Evolutionary conservation across 2,888 invertebrate species (phyloP).

Genomic region (Agrochola lota): DNA sequence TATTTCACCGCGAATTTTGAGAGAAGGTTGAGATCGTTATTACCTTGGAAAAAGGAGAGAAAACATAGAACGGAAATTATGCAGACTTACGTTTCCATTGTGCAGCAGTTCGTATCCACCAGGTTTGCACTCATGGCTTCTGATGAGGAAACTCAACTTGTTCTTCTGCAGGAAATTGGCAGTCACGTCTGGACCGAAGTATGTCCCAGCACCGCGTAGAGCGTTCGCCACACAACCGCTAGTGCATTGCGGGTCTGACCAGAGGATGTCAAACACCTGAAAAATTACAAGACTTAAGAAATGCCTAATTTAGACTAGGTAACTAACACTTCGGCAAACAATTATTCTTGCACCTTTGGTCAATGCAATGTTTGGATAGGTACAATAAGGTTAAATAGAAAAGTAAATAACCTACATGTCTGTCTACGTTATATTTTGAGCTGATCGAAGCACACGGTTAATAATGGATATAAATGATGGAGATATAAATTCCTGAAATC

Average conservation of each 20-base stretch:
- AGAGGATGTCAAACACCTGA: constrained; percentile 97
- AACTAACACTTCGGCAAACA: not conserved
- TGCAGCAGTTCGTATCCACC: constrained; percentile 97
- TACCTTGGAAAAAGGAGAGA: not conserved
- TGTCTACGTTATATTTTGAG: not conserved
- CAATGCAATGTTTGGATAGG: not conserved
- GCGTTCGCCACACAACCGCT: constrained; percentile 95
- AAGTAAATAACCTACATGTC: not conserved
- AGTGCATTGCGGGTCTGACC: constrained; percentile 97
- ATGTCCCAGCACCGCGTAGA: constrained; percentile 97
- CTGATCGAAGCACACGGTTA: not conserved
- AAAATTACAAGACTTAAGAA: constrained; percentile 37
- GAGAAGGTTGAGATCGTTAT: not conserved
- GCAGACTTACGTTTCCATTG: constrained; percentile 92
- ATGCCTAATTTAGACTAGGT: too few relatives aligned
- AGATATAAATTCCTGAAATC: not conserved
- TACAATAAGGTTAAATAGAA: not conserved
- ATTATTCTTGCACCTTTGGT: not conserved
- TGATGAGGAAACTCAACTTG: constrained; percentile 94
- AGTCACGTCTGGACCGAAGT: constrained; percentile 98
- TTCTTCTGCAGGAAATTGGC: constrained; percentile 94
- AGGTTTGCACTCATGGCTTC: constrained; percentile 98
- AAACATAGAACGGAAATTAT: constrained; percentile 12
- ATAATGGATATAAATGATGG: not conserved
- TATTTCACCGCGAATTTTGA: not conserved